phyloP scores from a whole-genome alignment of 2,113 vertebrate species.

The Nerophis ophidion region DNA sequence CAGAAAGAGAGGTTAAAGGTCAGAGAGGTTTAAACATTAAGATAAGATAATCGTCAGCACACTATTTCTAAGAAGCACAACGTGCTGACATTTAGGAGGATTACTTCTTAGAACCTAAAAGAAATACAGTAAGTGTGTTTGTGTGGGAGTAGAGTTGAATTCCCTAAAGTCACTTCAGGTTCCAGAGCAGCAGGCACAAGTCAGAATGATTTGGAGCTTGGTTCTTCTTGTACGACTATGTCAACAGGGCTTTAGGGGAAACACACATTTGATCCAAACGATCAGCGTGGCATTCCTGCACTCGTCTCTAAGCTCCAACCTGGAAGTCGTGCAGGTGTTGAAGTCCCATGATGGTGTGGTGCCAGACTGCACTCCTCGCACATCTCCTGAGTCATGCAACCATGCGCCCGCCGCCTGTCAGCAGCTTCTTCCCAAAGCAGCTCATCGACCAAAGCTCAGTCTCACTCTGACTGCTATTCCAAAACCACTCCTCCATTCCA shows the following conservation, averaged over 20 bases:
- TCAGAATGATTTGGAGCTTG: not conserved
- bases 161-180: constrained; percentile 26
- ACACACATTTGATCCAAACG: not conserved
- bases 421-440: not conserved
- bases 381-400: constrained; percentile 33
- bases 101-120: constrained; percentile 8
- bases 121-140: constrained; percentile 1
- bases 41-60: not conserved
- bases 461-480: not conserved
- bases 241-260: not conserved
- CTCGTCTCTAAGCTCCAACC: not conserved
- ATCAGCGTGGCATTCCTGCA: not conserved
- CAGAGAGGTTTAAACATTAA: constrained; percentile 1
- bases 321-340: constrained; percentile 40
- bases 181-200: constrained; percentile 15
- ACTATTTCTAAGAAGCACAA: not conserved
- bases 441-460: not conserved
- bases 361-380: constrained; percentile 12
- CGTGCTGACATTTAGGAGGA: constrained; percentile 15
- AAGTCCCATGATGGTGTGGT: constrained; percentile 6
- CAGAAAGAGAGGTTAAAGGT: constrained; percentile 27
- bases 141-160: constrained; percentile 20
- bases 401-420: constrained; percentile 34
- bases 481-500: not conserved
- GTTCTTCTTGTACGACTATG: not conserved